Conservation (phyloP, 2,888 invertebrate species). For the Eupithecia centaureata region DNA sequence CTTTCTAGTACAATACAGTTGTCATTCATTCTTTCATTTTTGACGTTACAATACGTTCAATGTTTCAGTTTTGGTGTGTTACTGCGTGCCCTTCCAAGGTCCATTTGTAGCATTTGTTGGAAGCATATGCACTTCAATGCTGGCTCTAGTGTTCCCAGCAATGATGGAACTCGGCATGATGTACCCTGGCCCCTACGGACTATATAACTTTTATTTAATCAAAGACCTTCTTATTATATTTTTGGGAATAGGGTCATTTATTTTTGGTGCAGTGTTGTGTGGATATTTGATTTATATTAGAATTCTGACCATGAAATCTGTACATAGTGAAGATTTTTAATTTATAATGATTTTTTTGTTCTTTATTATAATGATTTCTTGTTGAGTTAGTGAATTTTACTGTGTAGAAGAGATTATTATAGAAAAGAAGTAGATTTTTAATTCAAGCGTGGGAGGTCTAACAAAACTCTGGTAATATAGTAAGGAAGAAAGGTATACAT, state of each 20-base stretch:
- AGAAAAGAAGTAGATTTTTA: too few species aligned
- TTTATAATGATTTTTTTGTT: background rate
- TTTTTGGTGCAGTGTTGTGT: slow-evolving; percentile 54
- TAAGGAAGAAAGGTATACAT: too few species aligned
- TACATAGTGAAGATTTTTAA: background rate
- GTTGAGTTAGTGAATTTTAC: background rate
- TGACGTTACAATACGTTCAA: background rate
- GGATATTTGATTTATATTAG: slow-evolving; percentile 59
- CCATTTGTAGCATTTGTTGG: slow-evolving; percentile 69
- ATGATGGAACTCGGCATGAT: slow-evolving; percentile 65
- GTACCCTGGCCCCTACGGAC: slow-evolving; percentile 62
- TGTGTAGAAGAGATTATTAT: too few species aligned
- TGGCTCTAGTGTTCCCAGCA: slow-evolving; percentile 65
- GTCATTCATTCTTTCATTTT: too few species aligned
- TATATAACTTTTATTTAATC: slow-evolving; percentile 49
- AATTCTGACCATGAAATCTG: slow-evolving; percentile 46
- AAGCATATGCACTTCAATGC: slow-evolving; percentile 61
- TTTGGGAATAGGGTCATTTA: slow-evolving; percentile 50
- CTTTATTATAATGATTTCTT: background rate
- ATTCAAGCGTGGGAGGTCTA: too few species aligned
- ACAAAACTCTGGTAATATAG: too few species aligned
- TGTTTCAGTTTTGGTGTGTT: slow-evolving; percentile 64
- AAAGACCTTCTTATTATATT: slow-evolving; percentile 56
- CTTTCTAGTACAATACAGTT: too few species aligned
- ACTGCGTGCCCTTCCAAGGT: slow-evolving; percentile 63